Conservation (phyloP, 2,888 invertebrate species). For the Meta bourneti region DNA sequence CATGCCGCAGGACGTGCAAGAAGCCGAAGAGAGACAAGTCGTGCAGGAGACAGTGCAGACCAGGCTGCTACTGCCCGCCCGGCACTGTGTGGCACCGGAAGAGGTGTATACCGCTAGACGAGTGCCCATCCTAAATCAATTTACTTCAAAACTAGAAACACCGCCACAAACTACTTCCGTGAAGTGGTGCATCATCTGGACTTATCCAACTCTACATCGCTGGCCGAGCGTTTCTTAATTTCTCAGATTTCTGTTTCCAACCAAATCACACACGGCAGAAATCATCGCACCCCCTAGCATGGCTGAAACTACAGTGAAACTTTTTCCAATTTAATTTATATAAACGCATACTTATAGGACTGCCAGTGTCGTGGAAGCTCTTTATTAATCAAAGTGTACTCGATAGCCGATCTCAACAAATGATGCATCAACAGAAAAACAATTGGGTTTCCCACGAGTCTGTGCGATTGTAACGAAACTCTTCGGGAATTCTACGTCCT, state of each 20-base stretch:
- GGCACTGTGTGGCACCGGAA: slow-evolving; percentile 74
- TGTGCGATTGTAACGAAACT: too few relatives aligned
- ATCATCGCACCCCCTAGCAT: slow-evolving; percentile 10
- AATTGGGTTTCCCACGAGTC: too few relatives aligned
- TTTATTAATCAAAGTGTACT: too few relatives aligned
- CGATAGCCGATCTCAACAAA: too few relatives aligned
- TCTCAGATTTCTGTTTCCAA: slow-evolving; percentile 10
- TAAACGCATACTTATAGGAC: background rate
- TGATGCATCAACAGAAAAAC: too few relatives aligned
- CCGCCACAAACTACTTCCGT: slow-evolving; percentile 57
- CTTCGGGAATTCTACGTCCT: too few relatives aligned
- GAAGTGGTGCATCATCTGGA: slow-evolving; percentile 29
- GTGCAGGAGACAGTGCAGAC: slow-evolving; percentile 62
- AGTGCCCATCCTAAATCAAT: slow-evolving; percentile 63
- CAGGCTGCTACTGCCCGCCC: slow-evolving; percentile 73
- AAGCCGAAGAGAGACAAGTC: slow-evolving; percentile 62
- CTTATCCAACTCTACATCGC: slow-evolving; percentile 30
- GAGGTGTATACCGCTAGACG: slow-evolving; percentile 66
- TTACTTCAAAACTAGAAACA: background rate
- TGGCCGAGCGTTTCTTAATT: slow-evolving; percentile 38
- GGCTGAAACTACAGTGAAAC: background rate
- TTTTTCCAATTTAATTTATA: slow-evolving; percentile 1
- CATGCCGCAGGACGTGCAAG: slow-evolving; percentile 73
- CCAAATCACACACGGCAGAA: background rate
- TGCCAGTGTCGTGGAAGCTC: too few relatives aligned